Conservation (phyloP, 2,113 vertebrate genomes). For the Poeciliopsis turrubarensis region DNA sequence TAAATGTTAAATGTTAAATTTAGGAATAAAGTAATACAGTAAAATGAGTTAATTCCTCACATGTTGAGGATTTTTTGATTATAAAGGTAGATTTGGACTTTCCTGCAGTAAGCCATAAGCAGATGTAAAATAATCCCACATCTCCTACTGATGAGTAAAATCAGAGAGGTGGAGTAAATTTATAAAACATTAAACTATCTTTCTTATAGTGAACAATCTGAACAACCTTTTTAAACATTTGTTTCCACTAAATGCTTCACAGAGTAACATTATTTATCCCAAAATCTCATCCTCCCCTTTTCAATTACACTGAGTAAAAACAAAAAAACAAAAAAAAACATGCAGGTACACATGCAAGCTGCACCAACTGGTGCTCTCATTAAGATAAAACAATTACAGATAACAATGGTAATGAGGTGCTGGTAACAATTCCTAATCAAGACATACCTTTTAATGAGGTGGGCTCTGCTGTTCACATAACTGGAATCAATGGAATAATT, state of each 20-base stretch:
- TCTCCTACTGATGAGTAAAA: slow-evolving; percentile 37
- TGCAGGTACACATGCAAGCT: slow-evolving; percentile 53
- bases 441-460: slow-evolving; percentile 99
- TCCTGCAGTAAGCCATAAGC: not conserved
- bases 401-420: slow-evolving; percentile 71
- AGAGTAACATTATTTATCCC: slow-evolving; percentile 50
- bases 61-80: not conserved
- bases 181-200: slow-evolving; percentile 46
- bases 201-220: slow-evolving; percentile 40
- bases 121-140: slow-evolving; percentile 4
- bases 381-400: slow-evolving; percentile 75
- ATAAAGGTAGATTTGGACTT: not conserved
- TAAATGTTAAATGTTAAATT: too few relatives aligned
- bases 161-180: slow-evolving; percentile 26
- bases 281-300: slow-evolving; percentile 45
- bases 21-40: too few relatives aligned
- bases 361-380: slow-evolving; percentile 63
- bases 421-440: slow-evolving; percentile 76
- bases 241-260: slow-evolving; percentile 50
- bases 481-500: slow-evolving; percentile 99
- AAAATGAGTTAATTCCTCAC: too few relatives aligned
- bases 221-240: slow-evolving; percentile 33
- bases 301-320: slow-evolving; percentile 36
- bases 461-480: slow-evolving; percentile 98
- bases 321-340: slow-evolving; percentile 19